Base-by-base conservation (phyloP, 2,888 invertebrate species). In the Cryptops parisi region DNA sequence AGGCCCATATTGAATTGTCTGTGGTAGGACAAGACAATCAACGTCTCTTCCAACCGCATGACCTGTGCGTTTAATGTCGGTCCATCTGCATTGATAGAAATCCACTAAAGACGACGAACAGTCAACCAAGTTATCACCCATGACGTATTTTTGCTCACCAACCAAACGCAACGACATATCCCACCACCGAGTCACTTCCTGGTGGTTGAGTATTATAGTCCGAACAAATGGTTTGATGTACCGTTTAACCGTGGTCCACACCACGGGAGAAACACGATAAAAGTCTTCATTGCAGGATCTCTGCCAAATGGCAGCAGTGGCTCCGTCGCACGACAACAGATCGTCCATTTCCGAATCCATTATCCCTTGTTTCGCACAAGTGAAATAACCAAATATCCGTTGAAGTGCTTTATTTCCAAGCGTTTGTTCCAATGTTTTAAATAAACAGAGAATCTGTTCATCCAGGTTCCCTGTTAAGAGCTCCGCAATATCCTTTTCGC, bases 321-420 rank as follows among this genome's bases (percentile, higher is more conserved):
- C 27, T 43, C 65, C 68, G 54, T 71, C 70, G 33, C 69, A 60
- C 2, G 69, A 68, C 22, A 70, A 59, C 2, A 71, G 57, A 53
- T 71, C 84, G 62, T 84, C 70, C 67, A 85, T 81, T 72, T 90
- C 89, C 3, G 82, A 81, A 64, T 85, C 84, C 21, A 82, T 80
- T 45, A 89, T 73, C 2, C 89, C 89, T 64, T 82, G 78, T 52
- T 83, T 77, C 5, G 86, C 78, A 2, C 82, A 80, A 0, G 82
- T 78, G 54, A 88, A 71, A 56, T 86, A 74, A 2, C 84, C 78
- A 38, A 88, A 70, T 51, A 84, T 78, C 54, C 64, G 50, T 63
- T 63, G n/a, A 69, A 41, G 26, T 55, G 23, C 74, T 25, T 78
- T 77, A 39, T 73, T 72, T 0, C 81, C 81, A 46, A 84, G 72